phyloP scores from a whole-genome alignment of 2,888 invertebrate genomes.

The Gryllus longicercus region DNA sequence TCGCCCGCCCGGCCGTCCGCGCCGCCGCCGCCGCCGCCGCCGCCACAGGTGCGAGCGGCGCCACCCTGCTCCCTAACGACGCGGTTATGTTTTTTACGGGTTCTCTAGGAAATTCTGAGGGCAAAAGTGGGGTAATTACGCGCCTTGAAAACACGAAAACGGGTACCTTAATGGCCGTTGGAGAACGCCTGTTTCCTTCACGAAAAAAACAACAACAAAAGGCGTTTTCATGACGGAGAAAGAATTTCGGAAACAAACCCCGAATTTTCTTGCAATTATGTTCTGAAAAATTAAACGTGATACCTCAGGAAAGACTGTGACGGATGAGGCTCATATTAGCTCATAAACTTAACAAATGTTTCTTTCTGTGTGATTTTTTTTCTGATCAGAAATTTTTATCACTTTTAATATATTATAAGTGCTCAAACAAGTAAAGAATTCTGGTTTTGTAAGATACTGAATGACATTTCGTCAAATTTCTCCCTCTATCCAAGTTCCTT shows the following conservation, averaged over 20 bases:
- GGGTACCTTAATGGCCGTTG: background rate
- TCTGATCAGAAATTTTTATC: too few species aligned
- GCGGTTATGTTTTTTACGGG: slow-evolving; percentile 17
- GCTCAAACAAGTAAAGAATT: too few species aligned
- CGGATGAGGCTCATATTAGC: background rate
- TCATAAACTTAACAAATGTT: too few species aligned
- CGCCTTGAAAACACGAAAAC: slow-evolving; percentile 5
- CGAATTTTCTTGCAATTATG: background rate
- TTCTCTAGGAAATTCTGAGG: slow-evolving; percentile 11
- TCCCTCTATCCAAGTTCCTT: too few species aligned
- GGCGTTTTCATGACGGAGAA: background rate
- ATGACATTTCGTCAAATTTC: too few species aligned
- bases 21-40: background rate
- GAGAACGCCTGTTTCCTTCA: background rate
- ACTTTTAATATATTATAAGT: too few species aligned
- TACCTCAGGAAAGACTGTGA: background rate
- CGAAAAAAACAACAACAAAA: background rate
- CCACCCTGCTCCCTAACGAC: background rate
- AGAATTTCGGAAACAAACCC: background rate
- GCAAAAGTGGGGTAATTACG: slow-evolving; percentile 17
- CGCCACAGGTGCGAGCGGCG: background rate
- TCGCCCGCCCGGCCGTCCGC: background rate
- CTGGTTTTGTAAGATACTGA: too few species aligned
- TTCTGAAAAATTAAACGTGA: background rate
- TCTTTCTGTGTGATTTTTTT: too few species aligned